Conservation (phyloP, 1,140 invertebrate genomes). For the Trissolcus basalis region DNA sequence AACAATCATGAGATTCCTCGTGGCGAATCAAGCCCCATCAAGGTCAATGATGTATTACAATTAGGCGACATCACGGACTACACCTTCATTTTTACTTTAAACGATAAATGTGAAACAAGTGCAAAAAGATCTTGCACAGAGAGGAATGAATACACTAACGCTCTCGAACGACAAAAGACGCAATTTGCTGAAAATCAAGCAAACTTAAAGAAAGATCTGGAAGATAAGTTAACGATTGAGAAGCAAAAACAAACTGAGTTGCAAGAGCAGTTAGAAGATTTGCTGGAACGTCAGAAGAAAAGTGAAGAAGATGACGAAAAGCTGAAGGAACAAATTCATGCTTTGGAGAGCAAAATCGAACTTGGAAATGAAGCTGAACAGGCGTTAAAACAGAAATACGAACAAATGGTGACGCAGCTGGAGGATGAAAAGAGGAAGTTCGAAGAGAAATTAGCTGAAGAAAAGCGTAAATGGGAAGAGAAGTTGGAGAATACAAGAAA, state of each 20-base stretch:
- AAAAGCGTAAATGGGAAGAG: constrained; percentile 75
- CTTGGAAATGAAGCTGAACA: constrained; percentile 73
- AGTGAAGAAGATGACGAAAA: constrained; percentile 69
- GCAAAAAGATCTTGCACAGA: constrained; percentile 73
- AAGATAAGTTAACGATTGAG: constrained; percentile 71
- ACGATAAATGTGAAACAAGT: constrained; percentile 44
- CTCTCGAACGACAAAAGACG: constrained; percentile 72
- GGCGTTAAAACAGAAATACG: constrained; percentile 73
- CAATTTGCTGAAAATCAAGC: constrained; percentile 75
- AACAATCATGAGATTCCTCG: constrained; percentile 71
- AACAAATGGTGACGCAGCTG: constrained; percentile 73
- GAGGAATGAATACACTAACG: constrained; percentile 63
- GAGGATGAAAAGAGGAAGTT: constrained; percentile 75
- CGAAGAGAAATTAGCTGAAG: constrained; percentile 72
- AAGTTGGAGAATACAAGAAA: constrained; percentile 73
- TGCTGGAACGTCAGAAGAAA: constrained; percentile 69
- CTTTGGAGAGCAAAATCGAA: constrained; percentile 74
- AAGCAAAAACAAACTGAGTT: constrained; percentile 75
- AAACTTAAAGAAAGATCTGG: constrained; percentile 71
- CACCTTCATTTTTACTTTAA: constrained; percentile 72
- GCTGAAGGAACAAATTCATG: constrained; percentile 68
- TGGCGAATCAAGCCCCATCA: constrained; percentile 64
- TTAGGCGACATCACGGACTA: constrained; percentile 73
- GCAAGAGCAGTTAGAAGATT: constrained; percentile 72
- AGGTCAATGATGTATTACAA: constrained; percentile 74